A percentile compares a stretch with the other conserved stretches of the same genome.
These are phyloP conservation scores for Speoplatyrhinus poulsoni DNA, from an alignment of 2,113 vertebrate genomes.

Conservation along the genomic window DNA sequence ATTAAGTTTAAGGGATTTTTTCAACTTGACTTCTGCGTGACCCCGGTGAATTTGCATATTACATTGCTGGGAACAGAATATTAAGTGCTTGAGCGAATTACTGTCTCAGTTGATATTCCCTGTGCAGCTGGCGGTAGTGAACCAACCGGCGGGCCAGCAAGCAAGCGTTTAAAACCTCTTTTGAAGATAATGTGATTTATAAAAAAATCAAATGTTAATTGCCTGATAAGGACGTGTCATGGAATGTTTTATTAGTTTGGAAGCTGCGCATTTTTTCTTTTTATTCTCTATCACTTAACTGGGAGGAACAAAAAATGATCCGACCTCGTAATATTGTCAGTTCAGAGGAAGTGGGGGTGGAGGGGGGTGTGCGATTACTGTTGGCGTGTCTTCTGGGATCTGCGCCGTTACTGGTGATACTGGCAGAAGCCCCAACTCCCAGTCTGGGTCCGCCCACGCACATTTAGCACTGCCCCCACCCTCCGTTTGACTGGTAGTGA, in stretches of 20 bases:
- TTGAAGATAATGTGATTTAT: constrained; percentile 78
- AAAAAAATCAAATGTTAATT: constrained; percentile 55
- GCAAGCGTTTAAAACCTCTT: constrained; percentile 71
- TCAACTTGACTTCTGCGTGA: constrained; percentile 70
- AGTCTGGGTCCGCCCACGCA: constrained; percentile 30
- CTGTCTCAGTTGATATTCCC: constrained; percentile 72
- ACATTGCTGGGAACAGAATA: constrained; percentile 76
- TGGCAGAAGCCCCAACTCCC: constrained; percentile 63
- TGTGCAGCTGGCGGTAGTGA: constrained; percentile 65
- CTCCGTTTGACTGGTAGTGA: constrained; percentile 29
- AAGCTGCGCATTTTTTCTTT: constrained; percentile 69
- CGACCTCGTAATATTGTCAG: constrained; percentile 69
- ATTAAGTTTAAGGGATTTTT: constrained; percentile 66
- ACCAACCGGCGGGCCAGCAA: constrained; percentile 57
- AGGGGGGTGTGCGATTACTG: constrained; percentile 63
- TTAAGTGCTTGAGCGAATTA: constrained; percentile 74
- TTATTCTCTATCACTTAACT: constrained; percentile 47
- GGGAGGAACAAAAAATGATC: constrained; percentile 71
- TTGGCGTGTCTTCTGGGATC: constrained; percentile 67
- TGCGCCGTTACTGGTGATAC: constrained; percentile 69
- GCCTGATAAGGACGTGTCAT: constrained; percentile 75
- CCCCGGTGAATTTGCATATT: constrained; percentile 76
- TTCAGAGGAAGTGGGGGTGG: constrained; percentile 41
- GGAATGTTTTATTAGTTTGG: constrained; percentile 76
- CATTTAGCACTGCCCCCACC: constrained; percentile 47